Evolutionary conservation across 2,888 invertebrate genomes (phyloP).

Genomic region (Orthosia gracilis): DNA sequence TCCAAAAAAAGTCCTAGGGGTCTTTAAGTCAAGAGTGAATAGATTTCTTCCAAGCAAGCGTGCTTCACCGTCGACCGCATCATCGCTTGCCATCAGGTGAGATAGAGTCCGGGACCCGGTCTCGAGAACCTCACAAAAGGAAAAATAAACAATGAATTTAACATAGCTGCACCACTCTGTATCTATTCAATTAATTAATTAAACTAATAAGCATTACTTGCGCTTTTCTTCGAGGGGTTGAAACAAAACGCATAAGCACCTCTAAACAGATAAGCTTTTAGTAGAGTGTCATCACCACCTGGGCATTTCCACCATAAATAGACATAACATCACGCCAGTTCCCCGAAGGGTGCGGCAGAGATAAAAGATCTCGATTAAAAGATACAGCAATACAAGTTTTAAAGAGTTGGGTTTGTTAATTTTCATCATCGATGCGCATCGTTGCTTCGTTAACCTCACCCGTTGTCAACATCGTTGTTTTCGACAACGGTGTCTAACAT

Average conservation of each 20-base stretch:
- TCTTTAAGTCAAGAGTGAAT: no score
- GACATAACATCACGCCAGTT: slow-evolving; percentile 1
- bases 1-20: background rate
- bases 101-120: no score
- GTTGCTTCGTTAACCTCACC: no score
- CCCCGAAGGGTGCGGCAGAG: slow-evolving; percentile 1
- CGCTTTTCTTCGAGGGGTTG: background rate
- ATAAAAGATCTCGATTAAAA: slow-evolving; percentile 28
- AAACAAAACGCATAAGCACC: slow-evolving; percentile 1
- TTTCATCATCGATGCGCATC: no score
- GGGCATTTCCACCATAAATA: background rate
- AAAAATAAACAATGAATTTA: background rate
- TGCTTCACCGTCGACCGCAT: no score
- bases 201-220: background rate
- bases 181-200: background rate
- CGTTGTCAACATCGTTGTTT: no score
- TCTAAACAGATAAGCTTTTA: background rate
- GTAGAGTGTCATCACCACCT: slow-evolving; percentile 19
- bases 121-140: no score
- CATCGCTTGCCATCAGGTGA: no score
- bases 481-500: no score
- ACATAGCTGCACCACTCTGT: background rate
- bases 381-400: no score
- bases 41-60: no score
- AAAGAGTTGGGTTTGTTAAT: no score